A percentile compares a stretch with the other conserved stretches of the same genome.
These are phyloP conservation scores for Netelia inedita DNA, from an alignment of 2,888 invertebrate genomes.

Conservation along the genomic window DNA sequence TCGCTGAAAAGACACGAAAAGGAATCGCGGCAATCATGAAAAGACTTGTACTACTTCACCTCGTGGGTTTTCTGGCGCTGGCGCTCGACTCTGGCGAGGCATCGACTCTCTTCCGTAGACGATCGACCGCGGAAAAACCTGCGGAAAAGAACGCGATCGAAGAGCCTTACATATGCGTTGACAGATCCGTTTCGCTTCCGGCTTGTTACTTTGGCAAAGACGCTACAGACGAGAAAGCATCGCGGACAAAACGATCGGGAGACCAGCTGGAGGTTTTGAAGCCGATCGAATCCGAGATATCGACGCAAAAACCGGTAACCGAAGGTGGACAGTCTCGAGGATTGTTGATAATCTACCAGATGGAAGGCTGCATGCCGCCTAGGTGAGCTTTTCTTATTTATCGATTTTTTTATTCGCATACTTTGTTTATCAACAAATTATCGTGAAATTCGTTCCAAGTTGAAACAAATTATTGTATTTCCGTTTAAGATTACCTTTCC, in stretches of 20 bases:
- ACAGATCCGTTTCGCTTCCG: slow-evolving; percentile 68
- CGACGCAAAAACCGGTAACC: neutral
- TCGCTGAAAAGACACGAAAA: neutral
- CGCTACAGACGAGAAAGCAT: slow-evolving; percentile 6
- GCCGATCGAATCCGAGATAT: neutral
- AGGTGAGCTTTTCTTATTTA: slow-evolving; percentile 64
- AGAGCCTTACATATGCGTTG: slow-evolving; percentile 72
- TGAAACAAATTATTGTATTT: neutral
- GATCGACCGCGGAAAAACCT: slow-evolving; percentile 23
- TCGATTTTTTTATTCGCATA: neutral
- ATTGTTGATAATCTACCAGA: slow-evolving; percentile 62
- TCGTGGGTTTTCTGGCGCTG: slow-evolving; percentile 27
- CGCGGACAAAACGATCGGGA: slow-evolving; percentile 23
- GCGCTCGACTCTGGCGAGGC: slow-evolving; percentile 20
- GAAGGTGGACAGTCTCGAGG: slow-evolving; percentile 17
- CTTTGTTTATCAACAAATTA: neutral
- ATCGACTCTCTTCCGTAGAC: slow-evolving; percentile 38
- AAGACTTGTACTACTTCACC: slow-evolving; percentile 9
- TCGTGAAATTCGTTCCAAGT: neutral
- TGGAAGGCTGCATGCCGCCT: slow-evolving; percentile 73
- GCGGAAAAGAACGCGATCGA: neutral
- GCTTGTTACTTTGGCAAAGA: slow-evolving; percentile 70
- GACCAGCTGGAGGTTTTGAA: neutral
- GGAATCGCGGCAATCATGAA: slow-evolving; percentile 42
- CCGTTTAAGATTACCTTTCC: slow-evolving; percentile 74